Evolutionary conservation across 2,888 invertebrate genomes (phyloP).

Genomic region (Drosophila planitibia): DNA sequence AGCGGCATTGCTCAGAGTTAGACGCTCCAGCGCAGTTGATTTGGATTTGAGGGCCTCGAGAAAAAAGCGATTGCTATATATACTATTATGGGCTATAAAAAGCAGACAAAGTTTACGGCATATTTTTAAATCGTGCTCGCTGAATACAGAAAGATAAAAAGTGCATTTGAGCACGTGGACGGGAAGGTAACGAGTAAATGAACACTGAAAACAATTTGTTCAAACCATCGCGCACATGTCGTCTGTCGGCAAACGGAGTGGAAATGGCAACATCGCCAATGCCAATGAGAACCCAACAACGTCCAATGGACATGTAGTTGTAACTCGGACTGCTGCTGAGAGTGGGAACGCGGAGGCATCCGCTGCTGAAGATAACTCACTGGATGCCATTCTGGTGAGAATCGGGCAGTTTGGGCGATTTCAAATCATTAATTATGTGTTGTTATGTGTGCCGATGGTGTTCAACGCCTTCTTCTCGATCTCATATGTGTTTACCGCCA

Average conservation of each 20-base stretch:
- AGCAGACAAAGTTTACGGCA: slow-evolving; percentile 20
- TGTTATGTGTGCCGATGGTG: slow-evolving; percentile 88
- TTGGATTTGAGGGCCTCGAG: slow-evolving; percentile 21
- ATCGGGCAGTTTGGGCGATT: slow-evolving; percentile 89
- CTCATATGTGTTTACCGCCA: slow-evolving; percentile 90
- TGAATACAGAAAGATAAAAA: slow-evolving; percentile 37
- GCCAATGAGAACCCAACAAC: slow-evolving; percentile 15
- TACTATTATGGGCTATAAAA: slow-evolving; percentile 47
- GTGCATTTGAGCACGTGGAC: slow-evolving; percentile 68
- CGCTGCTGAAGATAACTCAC: slow-evolving; percentile 63
- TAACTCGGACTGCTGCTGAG: slow-evolving; percentile 8
- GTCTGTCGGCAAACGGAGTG: slow-evolving; percentile 23
- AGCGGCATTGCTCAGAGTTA: slow-evolving; percentile 49
- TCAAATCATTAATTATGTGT: slow-evolving; percentile 87
- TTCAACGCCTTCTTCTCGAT: slow-evolving; percentile 89
- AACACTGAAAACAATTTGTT: slow-evolving; percentile 6
- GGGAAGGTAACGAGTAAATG: neutral
- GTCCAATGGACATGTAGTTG: slow-evolving; percentile 45
- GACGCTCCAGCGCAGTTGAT: slow-evolving; percentile 46
- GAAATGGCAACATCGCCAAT: slow-evolving; percentile 7
- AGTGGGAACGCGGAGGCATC: slow-evolving; percentile 22
- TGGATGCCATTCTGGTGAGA: slow-evolving; percentile 78
- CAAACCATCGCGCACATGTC: slow-evolving; percentile 27
- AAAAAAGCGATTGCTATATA: slow-evolving; percentile 4
- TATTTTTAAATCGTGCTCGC: slow-evolving; percentile 61